Base-by-base conservation (phyloP, 2,113 vertebrate genomes). In the Hypocryptadius cinnamomeus region DNA sequence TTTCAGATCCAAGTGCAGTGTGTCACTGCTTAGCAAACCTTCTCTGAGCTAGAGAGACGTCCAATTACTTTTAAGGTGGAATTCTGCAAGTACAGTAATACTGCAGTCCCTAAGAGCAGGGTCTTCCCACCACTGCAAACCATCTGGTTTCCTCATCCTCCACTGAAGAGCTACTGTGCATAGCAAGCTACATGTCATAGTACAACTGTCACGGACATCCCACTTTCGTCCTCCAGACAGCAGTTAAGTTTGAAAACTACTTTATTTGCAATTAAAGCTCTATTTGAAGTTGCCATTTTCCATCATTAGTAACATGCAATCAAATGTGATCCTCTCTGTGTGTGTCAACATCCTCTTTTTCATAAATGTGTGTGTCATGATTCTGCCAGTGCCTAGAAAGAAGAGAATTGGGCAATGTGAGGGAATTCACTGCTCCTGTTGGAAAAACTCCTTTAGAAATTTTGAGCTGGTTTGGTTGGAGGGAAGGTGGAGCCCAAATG, bases 21-120 rank as follows among this genome's bases (percentile, higher is more conserved):
- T 99, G 98, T 98, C 98, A 99, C 98, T 96, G 93, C 94, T 96
- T 94, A 94, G 51, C 84, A 94, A 96, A 94, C 95, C 77, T 86
- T 96, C 95, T 96, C 97, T 90, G 96, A 76, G 59, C 92, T 92
- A 48, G 40, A 90, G 94, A 92, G 44, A 71, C 8, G 0, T 82
- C 96, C 95, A 90, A 92, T 92, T 93, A 95, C 96, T 97, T 96
- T 98, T 98, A 98, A 98, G 98, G 97, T 98, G 97, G 98, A 98
- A 97, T 96, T 97, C 80, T 85, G 77, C 82, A 87, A 96, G 89
- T 45, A 35, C 45, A 45, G 64, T 89, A 59, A 85, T 22, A 42
- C 76, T 91, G 78, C 35, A 73, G 76, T 59, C 80, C 11, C 2
- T 70, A 51, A 78, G 23, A 77, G 31, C 35, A 66, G 79, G 40